Evolutionary conservation across 2,888 invertebrate genomes (phyloP).

Genomic region (Alloscopus bannaensis): DNA sequence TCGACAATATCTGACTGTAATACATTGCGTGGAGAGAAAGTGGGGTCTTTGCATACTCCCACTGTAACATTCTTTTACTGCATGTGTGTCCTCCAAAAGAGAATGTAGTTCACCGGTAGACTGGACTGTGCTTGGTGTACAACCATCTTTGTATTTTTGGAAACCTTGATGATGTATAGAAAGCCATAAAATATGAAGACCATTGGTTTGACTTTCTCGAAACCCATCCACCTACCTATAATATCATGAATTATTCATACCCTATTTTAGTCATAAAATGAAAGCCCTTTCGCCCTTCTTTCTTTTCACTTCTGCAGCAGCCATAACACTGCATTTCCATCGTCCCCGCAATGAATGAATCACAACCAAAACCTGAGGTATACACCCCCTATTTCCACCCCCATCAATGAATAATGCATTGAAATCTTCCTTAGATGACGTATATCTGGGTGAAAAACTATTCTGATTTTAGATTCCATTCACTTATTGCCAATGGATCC

Average conservation of each 20-base stretch:
- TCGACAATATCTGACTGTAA: too few species aligned
- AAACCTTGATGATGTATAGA: slow-evolving; percentile 28
- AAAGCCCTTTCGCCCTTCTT: slow-evolving; percentile 29
- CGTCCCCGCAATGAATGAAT: too few species aligned
- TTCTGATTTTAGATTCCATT: too few species aligned
- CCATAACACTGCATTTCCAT: too few species aligned
- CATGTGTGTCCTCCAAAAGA: neutral
- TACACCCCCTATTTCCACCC: slow-evolving; percentile 8
- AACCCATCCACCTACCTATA: slow-evolving; percentile 13
- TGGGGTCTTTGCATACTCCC: neutral
- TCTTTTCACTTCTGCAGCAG: too few species aligned
- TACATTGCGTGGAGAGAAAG: neutral
- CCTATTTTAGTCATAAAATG: slow-evolving; percentile 44
- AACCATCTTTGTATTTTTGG: too few species aligned
- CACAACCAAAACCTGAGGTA: too few species aligned
- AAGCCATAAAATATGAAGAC: slow-evolving; percentile 35
- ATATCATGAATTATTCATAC: slow-evolving; percentile 51
- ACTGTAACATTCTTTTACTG: neutral
- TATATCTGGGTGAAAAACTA: too few species aligned
- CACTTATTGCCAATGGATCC: too few species aligned
- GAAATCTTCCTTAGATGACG: neutral
- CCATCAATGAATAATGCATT: slow-evolving; percentile 19
- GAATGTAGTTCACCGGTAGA: neutral
- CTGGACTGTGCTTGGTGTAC: too few species aligned
- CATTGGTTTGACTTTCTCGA: slow-evolving; percentile 10